Conservation (phyloP, 2,888 invertebrate species). For the Drosophila cognata region DNA sequence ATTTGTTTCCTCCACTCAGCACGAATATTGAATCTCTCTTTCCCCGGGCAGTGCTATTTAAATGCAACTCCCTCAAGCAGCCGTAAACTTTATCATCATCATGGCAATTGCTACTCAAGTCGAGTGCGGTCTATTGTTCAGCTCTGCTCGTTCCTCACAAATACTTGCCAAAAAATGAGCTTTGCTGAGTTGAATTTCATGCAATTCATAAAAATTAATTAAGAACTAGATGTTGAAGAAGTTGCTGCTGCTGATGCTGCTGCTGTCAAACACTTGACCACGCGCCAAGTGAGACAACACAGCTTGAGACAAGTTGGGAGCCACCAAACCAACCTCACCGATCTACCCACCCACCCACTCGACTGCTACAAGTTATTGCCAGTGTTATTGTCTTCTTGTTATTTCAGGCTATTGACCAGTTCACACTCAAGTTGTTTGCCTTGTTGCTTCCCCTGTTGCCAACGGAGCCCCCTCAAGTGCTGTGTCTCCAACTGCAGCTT, state of each 20-base stretch:
- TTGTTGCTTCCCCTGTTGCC: slow-evolving; percentile 30
- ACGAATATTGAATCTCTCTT: slow-evolving; percentile 11
- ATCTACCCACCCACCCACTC: slow-evolving; percentile 11
- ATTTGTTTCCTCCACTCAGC: slow-evolving; percentile 12
- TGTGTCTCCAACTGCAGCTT: slow-evolving; percentile 26
- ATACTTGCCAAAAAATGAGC: slow-evolving; percentile 66
- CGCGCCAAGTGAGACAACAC: slow-evolving; percentile 61
- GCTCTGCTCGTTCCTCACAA: slow-evolving; percentile 36
- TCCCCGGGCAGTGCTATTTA: slow-evolving; percentile 8
- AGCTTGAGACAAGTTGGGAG: slow-evolving; percentile 51
- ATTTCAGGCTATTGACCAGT: slow-evolving; percentile 79
- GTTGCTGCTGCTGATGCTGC: slow-evolving; percentile 12
- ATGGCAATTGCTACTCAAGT: slow-evolving; percentile 53
- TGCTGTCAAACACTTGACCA: slow-evolving; percentile 71
- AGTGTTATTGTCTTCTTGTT: slow-evolving; percentile 77
- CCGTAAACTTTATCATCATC: slow-evolving; percentile 49
- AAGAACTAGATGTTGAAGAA: slow-evolving; percentile 60
- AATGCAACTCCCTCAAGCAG: slow-evolving; percentile 35
- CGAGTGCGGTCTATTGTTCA: slow-evolving; percentile 40
- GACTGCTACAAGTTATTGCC: slow-evolving; percentile 69
- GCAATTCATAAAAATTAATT: slow-evolving; percentile 79
- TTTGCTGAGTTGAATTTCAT: slow-evolving; percentile 59
- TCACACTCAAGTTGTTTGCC: slow-evolving; percentile 74
- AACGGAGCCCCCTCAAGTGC: slow-evolving; percentile 5
- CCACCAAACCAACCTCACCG: neutral